Evolutionary conservation across 2,113 vertebrate species (phyloP).

Genomic region (Spizaetus ornatus): DNA sequence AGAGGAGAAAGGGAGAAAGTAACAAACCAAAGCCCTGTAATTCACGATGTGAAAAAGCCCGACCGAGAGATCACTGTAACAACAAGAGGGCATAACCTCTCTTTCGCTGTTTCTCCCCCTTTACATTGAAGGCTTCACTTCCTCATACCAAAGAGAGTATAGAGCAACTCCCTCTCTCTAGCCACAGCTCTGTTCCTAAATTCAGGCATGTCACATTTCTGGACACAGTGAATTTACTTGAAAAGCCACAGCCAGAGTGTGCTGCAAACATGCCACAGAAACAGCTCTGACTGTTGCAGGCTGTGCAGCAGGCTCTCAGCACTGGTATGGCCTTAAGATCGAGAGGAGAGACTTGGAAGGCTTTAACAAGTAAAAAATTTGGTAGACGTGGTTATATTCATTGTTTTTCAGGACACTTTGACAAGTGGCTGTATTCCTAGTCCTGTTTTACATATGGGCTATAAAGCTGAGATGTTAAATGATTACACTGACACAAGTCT

Average conservation of each 20-base stretch:
- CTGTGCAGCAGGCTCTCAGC: not conserved
- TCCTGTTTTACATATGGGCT: not conserved
- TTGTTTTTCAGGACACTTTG: not conserved
- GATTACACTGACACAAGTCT: not conserved
- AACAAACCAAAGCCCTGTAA: not conserved
- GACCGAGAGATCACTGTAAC: not conserved
- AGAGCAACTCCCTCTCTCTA: not conserved
- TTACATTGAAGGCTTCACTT: accelerated
- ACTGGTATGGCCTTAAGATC: not conserved
- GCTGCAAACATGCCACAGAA: not conserved
- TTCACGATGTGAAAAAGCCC: not conserved
- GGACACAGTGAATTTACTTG: not conserved
- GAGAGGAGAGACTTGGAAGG: not conserved
- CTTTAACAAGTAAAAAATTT: not conserved
- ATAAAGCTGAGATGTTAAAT: not conserved
- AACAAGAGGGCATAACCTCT: not conserved
- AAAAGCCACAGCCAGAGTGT: not conserved
- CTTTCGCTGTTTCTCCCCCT: not conserved
- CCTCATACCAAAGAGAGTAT: not conserved
- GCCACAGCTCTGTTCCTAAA: not conserved
- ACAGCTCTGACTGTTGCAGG: not conserved
- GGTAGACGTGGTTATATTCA: not conserved
- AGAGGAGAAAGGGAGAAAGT: not conserved
- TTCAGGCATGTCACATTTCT: not conserved
- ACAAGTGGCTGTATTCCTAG: not conserved